Base-by-base conservation (phyloP, 1,140 invertebrate species). In the Lithobius niger region DNA sequence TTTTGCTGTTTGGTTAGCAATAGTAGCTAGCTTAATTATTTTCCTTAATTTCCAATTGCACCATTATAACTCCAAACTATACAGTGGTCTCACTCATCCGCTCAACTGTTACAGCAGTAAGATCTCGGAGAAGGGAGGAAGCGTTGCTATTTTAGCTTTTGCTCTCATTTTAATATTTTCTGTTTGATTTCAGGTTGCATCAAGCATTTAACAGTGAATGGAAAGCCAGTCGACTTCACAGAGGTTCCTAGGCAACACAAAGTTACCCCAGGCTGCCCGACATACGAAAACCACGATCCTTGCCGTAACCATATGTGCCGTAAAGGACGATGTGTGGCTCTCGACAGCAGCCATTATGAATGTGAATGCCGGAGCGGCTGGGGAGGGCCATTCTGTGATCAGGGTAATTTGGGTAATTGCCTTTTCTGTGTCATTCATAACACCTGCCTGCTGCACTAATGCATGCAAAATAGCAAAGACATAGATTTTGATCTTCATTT, bases 101-200 rank as follows among this genome's bases (percentile, higher is more conserved):
- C n/a, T n/a, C n/a, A n/a, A n/a, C n/a, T n/a, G n/a, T n/a, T n/a
- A n/a, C n/a, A n/a, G n/a, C n/a, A n/a, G n/a, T n/a, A n/a, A n/a
- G n/a, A n/a, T n/a, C n/a, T n/a, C n/a, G n/a, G n/a, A n/a, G n/a
- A n/a, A n/a, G n/a, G n/a, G n/a, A n/a, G n/a, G n/a, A n/a, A n/a
- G n/a, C n/a, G n/a, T n/a, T n/a, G n/a, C n/a, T n/a, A n/a, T n/a
- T n/a, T n/a, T n/a, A n/a, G n/a, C n/a, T n/a, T n/a, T n/a, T n/a
- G n/a, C n/a, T n/a, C n/a, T n/a, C n/a, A n/a, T n/a, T n/a, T n/a
- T n/a, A n/a, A n/a, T n/a, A n/a, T n/a, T n/a, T n/a, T n/a, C n/a
- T n/a, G n/a, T n/a, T n/a, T n/a, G n/a, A n/a, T n/a, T n/a, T n/a
- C 66, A 92, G 91, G 95, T 49, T 98, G 94, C 67, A 83, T 97